Conservation (phyloP, 1,140 invertebrate species). For the Drosophila pseudoananassae region DNA sequence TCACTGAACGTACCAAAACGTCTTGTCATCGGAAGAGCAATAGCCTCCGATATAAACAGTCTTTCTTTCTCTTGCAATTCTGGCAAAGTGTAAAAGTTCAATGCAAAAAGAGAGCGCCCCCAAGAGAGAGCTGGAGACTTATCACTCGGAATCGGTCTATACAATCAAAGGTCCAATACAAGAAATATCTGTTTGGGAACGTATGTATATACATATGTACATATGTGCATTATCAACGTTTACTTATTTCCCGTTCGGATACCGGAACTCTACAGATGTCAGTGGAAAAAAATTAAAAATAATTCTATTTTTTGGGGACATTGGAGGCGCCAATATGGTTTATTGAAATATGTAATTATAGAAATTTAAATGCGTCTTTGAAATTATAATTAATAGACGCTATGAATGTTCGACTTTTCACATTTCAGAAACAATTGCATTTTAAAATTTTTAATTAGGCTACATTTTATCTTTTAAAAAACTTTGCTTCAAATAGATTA, state of each 20-base stretch:
- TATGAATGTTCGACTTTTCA: background rate
- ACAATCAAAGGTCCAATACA: background rate
- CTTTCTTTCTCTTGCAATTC: conserved; percentile 61
- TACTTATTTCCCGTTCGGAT: conserved; percentile 51
- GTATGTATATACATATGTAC: background rate
- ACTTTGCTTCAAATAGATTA: too few relatives aligned
- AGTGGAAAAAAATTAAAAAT: conserved; percentile 10
- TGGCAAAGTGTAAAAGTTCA: conserved; percentile 75
- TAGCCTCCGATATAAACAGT: conserved; percentile 76
- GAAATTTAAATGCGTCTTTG: background rate
- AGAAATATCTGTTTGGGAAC: background rate
- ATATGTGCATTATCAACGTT: conserved; percentile 23
- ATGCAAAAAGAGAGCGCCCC: conserved; percentile 6
- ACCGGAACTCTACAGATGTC: conserved; percentile 54
- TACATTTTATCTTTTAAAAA: too few relatives aligned
- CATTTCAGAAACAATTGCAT: background rate
- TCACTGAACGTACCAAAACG: conserved; percentile 54
- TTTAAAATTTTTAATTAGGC: too few relatives aligned
- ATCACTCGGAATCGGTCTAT: background rate
- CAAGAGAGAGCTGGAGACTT: background rate
- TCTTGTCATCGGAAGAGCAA: conserved; percentile 73
- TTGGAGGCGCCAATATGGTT: background rate
- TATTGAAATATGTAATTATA: background rate
- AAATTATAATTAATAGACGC: background rate
- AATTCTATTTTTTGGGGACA: background rate